Percentiles rank a stretch among this genome's conserved stretches.
Evolutionary conservation across 1,140 invertebrate genomes (phyloP).

Genomic region (Chrysopa pallens): DNA sequence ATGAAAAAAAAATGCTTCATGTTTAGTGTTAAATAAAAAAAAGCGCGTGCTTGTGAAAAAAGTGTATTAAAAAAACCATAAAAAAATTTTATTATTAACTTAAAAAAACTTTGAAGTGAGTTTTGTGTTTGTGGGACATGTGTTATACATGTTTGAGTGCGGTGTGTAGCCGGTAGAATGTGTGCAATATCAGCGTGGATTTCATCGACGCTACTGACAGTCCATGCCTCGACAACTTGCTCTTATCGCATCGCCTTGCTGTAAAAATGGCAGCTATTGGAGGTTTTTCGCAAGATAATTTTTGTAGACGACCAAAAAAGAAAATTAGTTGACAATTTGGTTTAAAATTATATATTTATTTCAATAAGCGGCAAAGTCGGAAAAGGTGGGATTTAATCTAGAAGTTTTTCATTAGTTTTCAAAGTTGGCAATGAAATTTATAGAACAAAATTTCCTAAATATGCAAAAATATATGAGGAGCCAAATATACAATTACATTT

Average conservation of each 20-base stretch:
- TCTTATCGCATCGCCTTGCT: slow-evolving; percentile 15
- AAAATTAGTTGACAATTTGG: slow-evolving; percentile 30
- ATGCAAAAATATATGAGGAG: too few species aligned
- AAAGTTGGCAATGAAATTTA: too few species aligned
- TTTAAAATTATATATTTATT: slow-evolving; percentile 18
- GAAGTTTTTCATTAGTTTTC: too few species aligned
- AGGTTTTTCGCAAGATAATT: slow-evolving; percentile 24
- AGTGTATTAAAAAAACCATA: neutral
- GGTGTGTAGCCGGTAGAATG: slow-evolving; percentile 12
- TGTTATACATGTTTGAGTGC: slow-evolving; percentile 4
- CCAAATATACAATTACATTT: too few species aligned
- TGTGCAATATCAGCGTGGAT: slow-evolving; percentile 14
- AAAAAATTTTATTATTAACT: neutral
- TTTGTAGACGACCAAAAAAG: slow-evolving; percentile 27
- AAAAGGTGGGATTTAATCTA: slow-evolving; percentile 18
- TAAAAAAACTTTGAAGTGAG: neutral
- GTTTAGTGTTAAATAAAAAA: slow-evolving; percentile 13
- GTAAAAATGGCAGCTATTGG: slow-evolving; percentile 29
- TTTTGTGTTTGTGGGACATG: slow-evolving; percentile 3
- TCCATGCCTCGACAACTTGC: slow-evolving; percentile 14
- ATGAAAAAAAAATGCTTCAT: slow-evolving; percentile 25
- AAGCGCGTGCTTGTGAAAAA: neutral
- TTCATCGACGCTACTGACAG: slow-evolving; percentile 17
- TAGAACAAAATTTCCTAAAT: too few species aligned
- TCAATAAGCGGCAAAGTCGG: slow-evolving; percentile 20